Evolutionary conservation across 2,113 vertebrate species (phyloP).

Genomic region (Calyptomena viridis): DNA sequence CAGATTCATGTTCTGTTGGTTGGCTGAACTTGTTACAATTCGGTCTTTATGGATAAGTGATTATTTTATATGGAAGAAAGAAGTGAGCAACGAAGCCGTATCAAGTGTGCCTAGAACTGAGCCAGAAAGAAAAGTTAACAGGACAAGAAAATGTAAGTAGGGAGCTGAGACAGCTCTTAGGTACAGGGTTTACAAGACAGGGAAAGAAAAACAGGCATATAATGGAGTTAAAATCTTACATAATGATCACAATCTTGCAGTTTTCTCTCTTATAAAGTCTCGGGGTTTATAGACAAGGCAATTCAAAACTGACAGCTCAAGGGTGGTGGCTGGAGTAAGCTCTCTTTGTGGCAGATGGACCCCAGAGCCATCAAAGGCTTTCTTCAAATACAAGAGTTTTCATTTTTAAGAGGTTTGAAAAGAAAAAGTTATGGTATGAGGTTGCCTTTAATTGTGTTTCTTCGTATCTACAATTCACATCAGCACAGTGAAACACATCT

Average conservation of each 20-base stretch:
- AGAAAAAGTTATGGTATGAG: not conserved
- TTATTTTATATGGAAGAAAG: not conserved
- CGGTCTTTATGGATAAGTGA: not conserved
- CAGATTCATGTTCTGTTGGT: not conserved
- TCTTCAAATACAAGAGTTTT: not conserved
- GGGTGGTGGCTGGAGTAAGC: not conserved
- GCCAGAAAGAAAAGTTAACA: not conserved
- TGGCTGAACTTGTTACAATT: not conserved
- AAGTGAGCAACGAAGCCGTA: not conserved
- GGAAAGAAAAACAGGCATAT: not conserved
- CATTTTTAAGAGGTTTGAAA: not conserved
- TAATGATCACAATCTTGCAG: not conserved
- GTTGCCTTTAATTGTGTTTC: not conserved
- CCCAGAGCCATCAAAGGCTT: not conserved
- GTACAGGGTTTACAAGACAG: not conserved
- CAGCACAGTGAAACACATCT: not conserved
- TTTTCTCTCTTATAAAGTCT: not conserved
- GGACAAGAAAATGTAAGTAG: not conserved
- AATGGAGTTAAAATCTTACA: not conserved
- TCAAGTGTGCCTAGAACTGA: not conserved
- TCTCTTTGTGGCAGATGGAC: not conserved
- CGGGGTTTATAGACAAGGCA: not conserved
- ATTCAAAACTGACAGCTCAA: not conserved
- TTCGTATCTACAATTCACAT: not conserved
- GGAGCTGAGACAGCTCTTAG: not conserved